phyloP scores from a whole-genome alignment of 1,140 invertebrate species.

The Drosophila obscura region DNA sequence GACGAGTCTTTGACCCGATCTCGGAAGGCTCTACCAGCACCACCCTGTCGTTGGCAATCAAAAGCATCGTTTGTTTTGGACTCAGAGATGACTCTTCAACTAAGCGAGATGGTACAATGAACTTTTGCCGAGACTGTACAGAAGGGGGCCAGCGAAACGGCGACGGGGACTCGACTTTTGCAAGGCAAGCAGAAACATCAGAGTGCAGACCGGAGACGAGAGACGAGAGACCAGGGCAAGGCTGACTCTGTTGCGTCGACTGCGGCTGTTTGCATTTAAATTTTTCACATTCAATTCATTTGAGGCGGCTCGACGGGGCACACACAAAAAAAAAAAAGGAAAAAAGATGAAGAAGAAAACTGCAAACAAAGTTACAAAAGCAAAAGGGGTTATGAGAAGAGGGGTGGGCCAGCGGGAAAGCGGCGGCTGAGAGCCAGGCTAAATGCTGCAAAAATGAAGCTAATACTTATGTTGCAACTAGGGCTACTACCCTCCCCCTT shows the following conservation, averaged over 20 bases:
- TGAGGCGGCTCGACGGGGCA: conserved; percentile 72
- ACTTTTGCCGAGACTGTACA: conserved; percentile 52
- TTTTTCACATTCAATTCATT: conserved; percentile 82
- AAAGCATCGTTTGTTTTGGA: conserved; percentile 77
- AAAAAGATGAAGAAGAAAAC: conserved; percentile 38
- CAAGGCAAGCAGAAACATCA: conserved; percentile 65
- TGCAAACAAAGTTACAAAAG: conserved; percentile 77
- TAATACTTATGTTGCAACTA: conserved; percentile 78
- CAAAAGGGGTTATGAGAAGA: conserved; percentile 20
- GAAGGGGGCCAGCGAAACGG: conserved; percentile 2
- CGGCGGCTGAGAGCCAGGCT: conserved; percentile 32
- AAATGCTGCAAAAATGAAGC: conserved; percentile 76
- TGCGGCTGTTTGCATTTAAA: conserved; percentile 81
- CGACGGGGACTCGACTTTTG: conserved; percentile 49
- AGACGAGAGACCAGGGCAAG: conserved; percentile 24
- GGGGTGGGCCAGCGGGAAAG: too few species aligned
- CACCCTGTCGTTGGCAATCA: conserved; percentile 63
- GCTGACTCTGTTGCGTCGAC: conserved; percentile 56
- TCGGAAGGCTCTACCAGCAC: conserved; percentile 15
- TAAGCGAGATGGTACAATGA: conserved; percentile 78
- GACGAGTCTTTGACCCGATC: conserved; percentile 53
- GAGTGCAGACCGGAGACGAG: neutral
- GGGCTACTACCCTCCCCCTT: conserved; percentile 41
- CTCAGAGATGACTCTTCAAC: conserved; percentile 68
- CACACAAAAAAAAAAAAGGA: conserved; percentile 31